Percentiles rank a stretch among this genome's conserved stretches.
phyloP scores from a whole-genome alignment of 2,888 invertebrate species.

The Drosophila siamana region DNA sequence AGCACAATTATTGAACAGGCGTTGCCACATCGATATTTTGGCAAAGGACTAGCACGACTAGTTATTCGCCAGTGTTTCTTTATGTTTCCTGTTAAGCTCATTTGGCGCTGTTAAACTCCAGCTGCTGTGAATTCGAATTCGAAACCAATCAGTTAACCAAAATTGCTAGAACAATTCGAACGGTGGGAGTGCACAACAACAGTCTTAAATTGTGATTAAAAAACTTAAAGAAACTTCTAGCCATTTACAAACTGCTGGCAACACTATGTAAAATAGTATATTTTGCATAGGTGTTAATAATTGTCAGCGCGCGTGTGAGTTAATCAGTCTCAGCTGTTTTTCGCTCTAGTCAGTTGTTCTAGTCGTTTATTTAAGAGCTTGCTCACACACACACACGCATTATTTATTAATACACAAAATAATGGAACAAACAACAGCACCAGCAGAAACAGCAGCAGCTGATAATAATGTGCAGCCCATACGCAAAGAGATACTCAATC shows the following conservation, averaged over 20 bases:
- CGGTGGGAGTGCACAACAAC: not conserved
- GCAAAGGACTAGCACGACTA: not conserved
- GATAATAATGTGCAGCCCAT: slow-evolving; percentile 54
- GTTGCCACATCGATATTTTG: not conserved
- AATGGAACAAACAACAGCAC: slow-evolving; percentile 37
- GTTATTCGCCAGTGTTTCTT: not conserved
- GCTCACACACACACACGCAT: not conserved
- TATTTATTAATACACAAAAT: slow-evolving; percentile 14
- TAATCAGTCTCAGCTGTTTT: slow-evolving; percentile 18
- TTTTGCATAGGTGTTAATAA: not conserved
- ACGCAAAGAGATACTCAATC: slow-evolving; percentile 88
- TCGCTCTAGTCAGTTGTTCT: slow-evolving; percentile 23
- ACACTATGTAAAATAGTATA: not conserved
- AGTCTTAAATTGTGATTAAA: not conserved
- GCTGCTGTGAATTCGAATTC: slow-evolving; percentile 4
- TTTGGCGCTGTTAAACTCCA: not conserved
- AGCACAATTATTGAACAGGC: not conserved
- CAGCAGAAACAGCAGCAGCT: slow-evolving; percentile 15
- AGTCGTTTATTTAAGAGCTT: slow-evolving; percentile 24
- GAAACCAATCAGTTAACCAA: not conserved
- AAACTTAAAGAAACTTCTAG: not conserved
- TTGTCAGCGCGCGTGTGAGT: not conserved
- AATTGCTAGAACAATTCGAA: not conserved
- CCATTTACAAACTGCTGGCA: not conserved
- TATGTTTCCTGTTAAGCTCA: not conserved